Percentiles rank a stretch among this genome's conserved stretches.
phyloP scores from a whole-genome alignment of 1,140 invertebrate species.

The Triops cancriformis region DNA sequence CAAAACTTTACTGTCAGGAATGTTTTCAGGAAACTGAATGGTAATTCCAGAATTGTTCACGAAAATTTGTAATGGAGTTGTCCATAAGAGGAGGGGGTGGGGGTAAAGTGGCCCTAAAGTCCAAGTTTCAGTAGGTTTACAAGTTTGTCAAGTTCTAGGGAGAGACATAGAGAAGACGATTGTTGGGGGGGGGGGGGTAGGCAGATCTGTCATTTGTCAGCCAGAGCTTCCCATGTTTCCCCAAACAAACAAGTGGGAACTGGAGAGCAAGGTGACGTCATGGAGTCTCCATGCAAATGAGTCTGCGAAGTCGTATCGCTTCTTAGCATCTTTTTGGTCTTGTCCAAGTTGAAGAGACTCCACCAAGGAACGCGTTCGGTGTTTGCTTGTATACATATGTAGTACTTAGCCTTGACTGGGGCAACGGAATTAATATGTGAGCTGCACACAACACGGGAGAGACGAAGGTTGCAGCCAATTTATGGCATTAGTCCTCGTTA shows the following conservation, averaged over 20 bases:
- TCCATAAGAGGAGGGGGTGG: too few species aligned
- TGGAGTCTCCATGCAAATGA: slow-evolving; percentile 5
- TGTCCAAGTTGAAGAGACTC: background rate
- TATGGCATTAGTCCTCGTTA: too few species aligned
- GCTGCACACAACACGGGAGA: too few species aligned
- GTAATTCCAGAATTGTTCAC: too few species aligned
- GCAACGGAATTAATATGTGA: too few species aligned
- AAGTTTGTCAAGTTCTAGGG: too few species aligned
- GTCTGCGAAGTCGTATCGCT: background rate
- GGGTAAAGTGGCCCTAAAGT: too few species aligned
- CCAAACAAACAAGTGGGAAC: slow-evolving; percentile 4
- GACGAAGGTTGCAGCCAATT: too few species aligned
- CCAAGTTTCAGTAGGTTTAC: too few species aligned
- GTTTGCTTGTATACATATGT: background rate
- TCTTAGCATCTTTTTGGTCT: background rate
- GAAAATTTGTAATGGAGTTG: too few species aligned
- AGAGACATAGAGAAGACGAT: background rate
- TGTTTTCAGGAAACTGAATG: too few species aligned
- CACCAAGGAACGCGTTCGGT: background rate
- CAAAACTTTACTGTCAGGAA: too few species aligned
- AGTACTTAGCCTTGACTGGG: slow-evolving; percentile 7
- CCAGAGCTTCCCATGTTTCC: background rate
- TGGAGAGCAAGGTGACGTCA: background rate
- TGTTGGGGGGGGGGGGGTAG: background rate
- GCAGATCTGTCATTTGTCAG: slow-evolving; percentile 4